phyloP scores from a whole-genome alignment of 1,140 invertebrate genomes.

The Trichonephila clavipes region DNA sequence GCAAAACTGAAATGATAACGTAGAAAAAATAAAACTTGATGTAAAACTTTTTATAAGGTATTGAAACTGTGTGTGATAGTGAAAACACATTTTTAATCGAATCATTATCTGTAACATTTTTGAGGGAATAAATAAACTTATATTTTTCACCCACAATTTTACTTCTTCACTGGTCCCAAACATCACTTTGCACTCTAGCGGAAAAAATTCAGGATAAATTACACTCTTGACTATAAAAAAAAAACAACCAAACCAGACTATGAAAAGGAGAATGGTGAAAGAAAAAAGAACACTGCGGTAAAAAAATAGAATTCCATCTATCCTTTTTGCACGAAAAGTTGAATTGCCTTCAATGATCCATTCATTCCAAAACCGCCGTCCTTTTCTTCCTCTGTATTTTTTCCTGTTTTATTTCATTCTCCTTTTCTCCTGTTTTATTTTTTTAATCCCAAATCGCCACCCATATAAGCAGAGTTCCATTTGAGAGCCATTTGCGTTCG shows the following conservation, averaged over 20 bases:
- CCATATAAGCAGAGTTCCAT: slow-evolving; percentile 51
- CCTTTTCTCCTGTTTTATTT: background rate
- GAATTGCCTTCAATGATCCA: slow-evolving; percentile 55
- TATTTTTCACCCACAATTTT: background rate
- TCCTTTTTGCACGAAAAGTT: slow-evolving; percentile 1
- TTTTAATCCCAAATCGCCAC: slow-evolving; percentile 21
- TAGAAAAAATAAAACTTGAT: too few species aligned
- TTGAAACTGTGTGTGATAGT: too few species aligned
- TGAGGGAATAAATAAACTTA: background rate
- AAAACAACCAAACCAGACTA: background rate
- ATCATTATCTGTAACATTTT: too few species aligned
- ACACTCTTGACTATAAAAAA: background rate
- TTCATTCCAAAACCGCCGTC: slow-evolving; percentile 21
- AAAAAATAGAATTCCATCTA: slow-evolving; percentile 3
- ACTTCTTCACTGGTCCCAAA: background rate
- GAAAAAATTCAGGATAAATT: slow-evolving; percentile 11
- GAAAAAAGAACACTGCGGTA: background rate
- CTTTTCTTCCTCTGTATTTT: slow-evolving; percentile 25
- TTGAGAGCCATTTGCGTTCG: background rate
- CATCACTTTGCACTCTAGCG: background rate
- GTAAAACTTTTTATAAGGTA: too few species aligned
- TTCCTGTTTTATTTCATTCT: background rate
- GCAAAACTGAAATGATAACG: too few species aligned
- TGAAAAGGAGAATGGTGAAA: background rate
- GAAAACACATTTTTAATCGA: too few species aligned